These are phyloP conservation scores for Chiridota heheva DNA, from an alignment of 35 echinoderm and acorn worm species.

Conservation along the genomic window DNA sequence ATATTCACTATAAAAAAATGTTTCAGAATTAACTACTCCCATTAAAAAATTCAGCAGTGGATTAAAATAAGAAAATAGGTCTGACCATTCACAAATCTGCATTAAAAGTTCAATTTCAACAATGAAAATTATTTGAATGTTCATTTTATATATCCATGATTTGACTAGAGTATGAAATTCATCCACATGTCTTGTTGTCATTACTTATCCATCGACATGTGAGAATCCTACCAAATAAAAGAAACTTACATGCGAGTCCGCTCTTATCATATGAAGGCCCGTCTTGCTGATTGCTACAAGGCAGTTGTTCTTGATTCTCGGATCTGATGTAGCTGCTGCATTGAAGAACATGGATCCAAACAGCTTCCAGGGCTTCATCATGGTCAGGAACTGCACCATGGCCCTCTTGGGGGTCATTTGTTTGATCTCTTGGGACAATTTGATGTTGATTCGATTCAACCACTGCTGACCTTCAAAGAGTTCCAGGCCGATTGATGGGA, in stretches of 20 bases:
- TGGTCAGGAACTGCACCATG: constrained; percentile 50
- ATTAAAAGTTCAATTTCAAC: too few relatives aligned
- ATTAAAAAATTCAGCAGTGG: too few relatives aligned
- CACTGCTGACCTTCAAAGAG: constrained; percentile 56
- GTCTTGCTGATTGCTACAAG: constrained; percentile 84
- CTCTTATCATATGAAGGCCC: constrained; percentile 62
- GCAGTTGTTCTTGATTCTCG: constrained; percentile 17
- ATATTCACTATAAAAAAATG: too few relatives aligned
- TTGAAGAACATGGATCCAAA: constrained; percentile 79
- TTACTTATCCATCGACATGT: too few relatives aligned
- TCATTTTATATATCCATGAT: too few relatives aligned
- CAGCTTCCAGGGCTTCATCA: constrained; percentile 53
- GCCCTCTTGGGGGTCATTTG: constrained; percentile 40
- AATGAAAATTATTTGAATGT: too few relatives aligned
- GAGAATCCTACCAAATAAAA: too few relatives aligned
- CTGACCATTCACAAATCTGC: too few relatives aligned
- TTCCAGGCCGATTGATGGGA: constrained; percentile 61
- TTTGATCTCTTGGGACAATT: constrained; percentile 19
- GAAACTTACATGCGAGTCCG: constrained; percentile 77
- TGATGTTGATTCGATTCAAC: constrained; percentile 70
- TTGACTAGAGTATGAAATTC: too few relatives aligned
- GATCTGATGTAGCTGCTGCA: background rate
- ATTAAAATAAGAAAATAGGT: too few relatives aligned
- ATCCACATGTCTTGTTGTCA: too few relatives aligned
- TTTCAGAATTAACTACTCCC: too few relatives aligned